These are phyloP conservation scores for Nymphalis urticae DNA, from an alignment of 2,888 invertebrate genomes.

Conservation along the genomic window DNA sequence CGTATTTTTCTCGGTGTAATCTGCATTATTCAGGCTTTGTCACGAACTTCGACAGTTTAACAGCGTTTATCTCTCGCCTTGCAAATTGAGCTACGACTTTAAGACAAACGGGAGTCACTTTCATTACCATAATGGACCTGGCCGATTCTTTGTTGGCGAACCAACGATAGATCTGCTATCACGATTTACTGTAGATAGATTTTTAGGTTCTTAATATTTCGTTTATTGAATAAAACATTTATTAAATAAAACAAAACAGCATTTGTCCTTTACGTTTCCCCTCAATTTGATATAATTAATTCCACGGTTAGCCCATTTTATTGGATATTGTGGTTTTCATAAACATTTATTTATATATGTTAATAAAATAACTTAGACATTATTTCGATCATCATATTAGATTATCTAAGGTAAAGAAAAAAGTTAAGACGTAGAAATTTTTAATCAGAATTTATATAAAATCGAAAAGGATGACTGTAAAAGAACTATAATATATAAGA, in stretches of 20 bases:
- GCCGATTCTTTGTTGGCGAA: slow-evolving; percentile 77
- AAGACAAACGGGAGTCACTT: slow-evolving; percentile 81
- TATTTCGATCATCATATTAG: no score
- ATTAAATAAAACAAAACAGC: not conserved
- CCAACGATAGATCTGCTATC: slow-evolving; percentile 65
- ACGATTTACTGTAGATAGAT: slow-evolving; percentile 47
- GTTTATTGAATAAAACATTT: not conserved
- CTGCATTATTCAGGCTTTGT: slow-evolving; percentile 82
- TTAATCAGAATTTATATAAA: no score
- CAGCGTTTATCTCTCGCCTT: slow-evolving; percentile 82
- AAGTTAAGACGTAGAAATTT: no score
- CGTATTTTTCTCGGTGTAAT: slow-evolving; percentile 81
- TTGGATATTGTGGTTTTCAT: not conserved
- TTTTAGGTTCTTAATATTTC: slow-evolving; percentile 19
- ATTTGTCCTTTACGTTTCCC: no score
- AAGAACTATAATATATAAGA: slow-evolving; percentile 2
- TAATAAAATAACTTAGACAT: not conserved
- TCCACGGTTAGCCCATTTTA: slow-evolving; percentile 21
- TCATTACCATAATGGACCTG: slow-evolving; percentile 80
- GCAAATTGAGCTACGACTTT: slow-evolving; percentile 82
- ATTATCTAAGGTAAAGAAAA: no score
- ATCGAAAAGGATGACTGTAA: no score
- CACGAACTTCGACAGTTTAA: slow-evolving; percentile 82
- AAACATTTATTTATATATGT: not conserved
- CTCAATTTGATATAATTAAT: slow-evolving; percentile 18